Percentiles rank a stretch among this genome's conserved stretches.
Evolutionary conservation across 2,797 vertebrate genomes (phyloP).

Genomic region (Notolepis coatsorum): DNA sequence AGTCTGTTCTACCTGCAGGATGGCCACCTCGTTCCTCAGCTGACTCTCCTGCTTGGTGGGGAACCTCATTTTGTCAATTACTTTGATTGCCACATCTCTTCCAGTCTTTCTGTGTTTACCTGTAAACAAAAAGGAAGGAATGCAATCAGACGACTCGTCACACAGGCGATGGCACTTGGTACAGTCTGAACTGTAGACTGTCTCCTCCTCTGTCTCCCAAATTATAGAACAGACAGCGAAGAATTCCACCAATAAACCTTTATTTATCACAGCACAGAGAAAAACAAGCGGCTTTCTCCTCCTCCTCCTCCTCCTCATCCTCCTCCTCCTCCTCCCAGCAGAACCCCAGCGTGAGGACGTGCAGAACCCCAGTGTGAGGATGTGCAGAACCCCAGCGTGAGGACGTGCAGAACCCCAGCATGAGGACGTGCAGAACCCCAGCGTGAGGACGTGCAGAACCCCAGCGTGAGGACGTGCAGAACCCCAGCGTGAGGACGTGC

Average conservation of each 20-base stretch:
- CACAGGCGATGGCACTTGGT: not conserved
- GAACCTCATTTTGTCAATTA: slow-evolving; percentile 88
- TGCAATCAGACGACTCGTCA: not conserved
- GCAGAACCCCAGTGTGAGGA: too few relatives aligned
- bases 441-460: too few relatives aligned
- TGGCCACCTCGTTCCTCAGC: slow-evolving; percentile 87
- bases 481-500: too few relatives aligned
- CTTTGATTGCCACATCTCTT: slow-evolving; percentile 88
- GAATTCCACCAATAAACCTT: slow-evolving; percentile 44
- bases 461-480: too few relatives aligned
- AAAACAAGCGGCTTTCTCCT: slow-evolving; percentile 15
- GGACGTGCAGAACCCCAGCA: too few relatives aligned
- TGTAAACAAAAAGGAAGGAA: slow-evolving; percentile 33
- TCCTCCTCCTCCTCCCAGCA: too few relatives aligned
- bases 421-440: too few relatives aligned
- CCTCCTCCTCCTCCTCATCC: too few relatives aligned
- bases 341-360: too few relatives aligned
- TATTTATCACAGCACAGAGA: slow-evolving; percentile 32
- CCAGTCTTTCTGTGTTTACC: slow-evolving; percentile 88
- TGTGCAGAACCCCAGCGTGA: too few relatives aligned
- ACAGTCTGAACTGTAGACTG: not conserved
- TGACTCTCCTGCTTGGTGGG: slow-evolving; percentile 89
- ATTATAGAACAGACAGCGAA: slow-evolving; percentile 10
- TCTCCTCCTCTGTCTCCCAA: not conserved
- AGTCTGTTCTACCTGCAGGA: slow-evolving; percentile 82